Base-by-base conservation (phyloP, 37 sponge, comb jelly and placozoan species). In the Eunapius fragilis region DNA sequence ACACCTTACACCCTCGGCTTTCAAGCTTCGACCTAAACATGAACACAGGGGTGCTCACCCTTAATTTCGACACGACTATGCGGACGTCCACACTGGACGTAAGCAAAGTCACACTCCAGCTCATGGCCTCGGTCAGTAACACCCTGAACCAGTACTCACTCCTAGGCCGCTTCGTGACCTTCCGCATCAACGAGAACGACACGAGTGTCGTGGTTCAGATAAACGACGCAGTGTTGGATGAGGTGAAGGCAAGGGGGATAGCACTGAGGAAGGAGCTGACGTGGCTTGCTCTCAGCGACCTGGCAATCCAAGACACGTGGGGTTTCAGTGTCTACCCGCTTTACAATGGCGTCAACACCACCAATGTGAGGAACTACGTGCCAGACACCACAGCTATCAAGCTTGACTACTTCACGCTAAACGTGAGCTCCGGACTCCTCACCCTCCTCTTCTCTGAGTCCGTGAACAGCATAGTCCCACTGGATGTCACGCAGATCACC, bases 361-460 rank as follows among this genome's bases (percentile, higher is more conserved):
- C 67, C 5, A 80, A 68, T 37, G 91, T 91, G 1, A 48, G 37
- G 2, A 69, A 68, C 25, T 92, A 79, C 74, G 84, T 69, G 0
- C 17, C 36, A 24, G 97, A 97, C 74, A 86, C 27, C 2, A 90
- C 88, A 3, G 25, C 25, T 13, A 87, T 93, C 26, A 10, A 41
- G 4, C 73, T 97, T 19, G 76, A 79, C 38, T 78, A 76, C 41
- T 97, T 95, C 69, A 78, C 81, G 10, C 75, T 97, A 17, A 87
- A 97, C 68, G 68, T 97, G 48, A 92, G 82, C 2, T 74, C 38
- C 23, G 95, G 93, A 47, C 37, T 83, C 3, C 74, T 97, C 2
- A 90, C 71, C 0, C 69, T 97, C 25, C 79, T 74, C 76, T 95
- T 94, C 74, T 90, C 93, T 30, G 97, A 97, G 67, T 87, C 97